Conservation (phyloP, 1,140 invertebrate species). For the Drosophila teissieri region DNA sequence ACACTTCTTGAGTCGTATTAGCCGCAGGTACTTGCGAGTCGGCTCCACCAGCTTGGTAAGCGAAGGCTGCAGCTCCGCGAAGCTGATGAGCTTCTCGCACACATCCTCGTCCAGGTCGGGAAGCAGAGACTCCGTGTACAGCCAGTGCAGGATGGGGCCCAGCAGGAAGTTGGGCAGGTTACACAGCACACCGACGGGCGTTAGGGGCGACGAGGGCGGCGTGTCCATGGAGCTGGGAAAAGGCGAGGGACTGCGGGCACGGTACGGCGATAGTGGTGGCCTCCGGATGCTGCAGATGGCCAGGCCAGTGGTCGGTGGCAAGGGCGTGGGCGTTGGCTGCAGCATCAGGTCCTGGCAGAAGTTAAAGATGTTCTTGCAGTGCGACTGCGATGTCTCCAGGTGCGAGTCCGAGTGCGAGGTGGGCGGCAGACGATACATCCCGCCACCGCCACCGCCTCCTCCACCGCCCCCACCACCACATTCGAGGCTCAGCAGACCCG, state of each 20-base stretch:
- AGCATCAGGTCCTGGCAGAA: slow-evolving; percentile 74
- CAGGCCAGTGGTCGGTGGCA: slow-evolving; percentile 10
- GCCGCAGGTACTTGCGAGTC: slow-evolving; percentile 87
- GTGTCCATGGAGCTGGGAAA: slow-evolving; percentile 77
- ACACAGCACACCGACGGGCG: slow-evolving; percentile 72
- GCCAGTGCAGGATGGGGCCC: slow-evolving; percentile 87
- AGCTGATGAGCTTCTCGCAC: slow-evolving; percentile 86
- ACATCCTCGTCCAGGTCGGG: slow-evolving; percentile 86
- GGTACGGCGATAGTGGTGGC: slow-evolving; percentile 76
- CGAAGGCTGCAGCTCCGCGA: slow-evolving; percentile 85
- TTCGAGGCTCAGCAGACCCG: slow-evolving; percentile 28
- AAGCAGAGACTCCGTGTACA: slow-evolving; percentile 88
- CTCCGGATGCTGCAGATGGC: slow-evolving; percentile 63
- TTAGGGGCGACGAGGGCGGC: slow-evolving; percentile 79
- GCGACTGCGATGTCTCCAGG: slow-evolving; percentile 57
- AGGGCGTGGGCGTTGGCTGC: slow-evolving; percentile 46
- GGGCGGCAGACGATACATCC: slow-evolving; percentile 48
- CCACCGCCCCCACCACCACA: slow-evolving; percentile 29
- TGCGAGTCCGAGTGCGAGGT: slow-evolving; percentile 78
- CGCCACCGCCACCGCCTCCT: slow-evolving; percentile 27
- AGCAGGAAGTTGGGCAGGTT: slow-evolving; percentile 87
- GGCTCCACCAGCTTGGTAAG: slow-evolving; percentile 86
- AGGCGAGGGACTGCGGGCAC: slow-evolving; percentile 72
- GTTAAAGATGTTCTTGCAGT: slow-evolving; percentile 80
- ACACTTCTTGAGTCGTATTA: slow-evolving; percentile 88